phyloP scores from a whole-genome alignment of 2,113 vertebrate species.

The Morone chrysops region DNA sequence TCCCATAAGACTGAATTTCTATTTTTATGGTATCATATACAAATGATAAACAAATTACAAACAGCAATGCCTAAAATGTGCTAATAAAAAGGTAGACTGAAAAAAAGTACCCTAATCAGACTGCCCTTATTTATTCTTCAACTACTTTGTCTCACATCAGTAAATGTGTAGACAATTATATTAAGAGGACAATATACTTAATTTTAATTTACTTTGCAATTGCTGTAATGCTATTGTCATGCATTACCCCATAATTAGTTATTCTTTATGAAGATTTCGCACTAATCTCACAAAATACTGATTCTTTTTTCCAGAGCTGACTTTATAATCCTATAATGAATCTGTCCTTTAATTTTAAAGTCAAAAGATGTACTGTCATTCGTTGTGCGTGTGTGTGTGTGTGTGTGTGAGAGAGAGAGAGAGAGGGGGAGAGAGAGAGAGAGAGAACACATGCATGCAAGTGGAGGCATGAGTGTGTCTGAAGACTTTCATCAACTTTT shows the following conservation, averaged over 20 bases:
- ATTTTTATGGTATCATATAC: conserved; percentile 15
- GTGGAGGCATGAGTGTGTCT: conserved; percentile 71
- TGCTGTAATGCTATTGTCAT: conserved; percentile 47
- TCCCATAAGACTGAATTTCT: conserved; percentile 4
- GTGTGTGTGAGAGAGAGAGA: conserved; percentile 6
- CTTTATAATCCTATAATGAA: conserved; percentile 74
- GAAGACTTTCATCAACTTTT: conserved; percentile 57
- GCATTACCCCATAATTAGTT: conserved; percentile 72
- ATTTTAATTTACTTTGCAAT: conserved; percentile 45
- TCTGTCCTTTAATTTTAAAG: conserved; percentile 74
- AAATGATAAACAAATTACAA: conserved; percentile 34
- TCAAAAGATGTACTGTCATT: conserved; percentile 48
- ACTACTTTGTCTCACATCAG: conserved; percentile 8
- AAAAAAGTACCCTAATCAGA: neutral
- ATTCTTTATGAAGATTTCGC: conserved; percentile 61
- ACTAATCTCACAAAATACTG: conserved; percentile 67
- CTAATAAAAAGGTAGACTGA: neutral
- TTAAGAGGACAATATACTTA: conserved; percentile 10
- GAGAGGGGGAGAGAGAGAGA: no score
- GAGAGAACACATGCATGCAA: conserved; percentile 56
- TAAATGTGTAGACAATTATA: neutral
- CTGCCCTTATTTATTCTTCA: neutral
- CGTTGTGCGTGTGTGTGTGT: conserved; percentile 46
- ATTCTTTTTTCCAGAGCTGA: conserved; percentile 52
- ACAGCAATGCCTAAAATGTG: neutral